Base-by-base conservation (phyloP, 37 sponge, comb jelly and placozoan genomes). In the Axinella damicornis region DNA sequence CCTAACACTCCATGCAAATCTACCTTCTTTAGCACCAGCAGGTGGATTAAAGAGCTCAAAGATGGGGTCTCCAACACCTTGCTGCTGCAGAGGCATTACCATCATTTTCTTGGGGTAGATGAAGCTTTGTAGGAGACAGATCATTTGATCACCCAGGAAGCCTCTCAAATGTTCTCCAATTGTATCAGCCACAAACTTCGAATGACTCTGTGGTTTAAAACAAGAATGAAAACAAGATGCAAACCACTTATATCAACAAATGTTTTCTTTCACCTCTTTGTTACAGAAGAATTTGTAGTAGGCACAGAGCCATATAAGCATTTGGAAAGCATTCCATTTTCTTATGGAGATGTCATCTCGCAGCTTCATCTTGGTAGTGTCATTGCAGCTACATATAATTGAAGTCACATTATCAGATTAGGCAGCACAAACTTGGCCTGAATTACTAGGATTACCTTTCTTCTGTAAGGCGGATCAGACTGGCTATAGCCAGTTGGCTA, bases 281-380 rank as follows among this genome's bases (percentile, higher is more conserved):
- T 74, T 59, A 6, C 41, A 58, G 62, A 62, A 85, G 37, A 90
- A 90, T 4, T 80, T 85, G 54, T 90, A 57, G 65, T 90, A 90
- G 12, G 66, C 71, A 55, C 68, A 71, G 16, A 90, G 74, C 91
- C 91, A 90, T 19, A 90, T 55, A 17, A 62, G 27, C 85, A 90
- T 84, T 53, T n/a, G 40, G 53, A 73, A 73, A 39, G 54, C 34
- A 31, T 20, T 38, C 22, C 34, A 36, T 35, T 69, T 69, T 22
- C 0, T 33, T 46, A 46, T 46, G 9, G 9, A 46, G 4, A 46
- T 9, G 9, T 9, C 46, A 46, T 46, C 46, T 46, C 9, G 4
- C 6, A 46, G 46, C 9, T 46, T 4, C 46, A n/a, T n/a, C n/a
- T n/a, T n/a, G n/a, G n/a, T n/a, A n/a, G n/a, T n/a, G 9, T 46